phyloP scores from a whole-genome alignment of 2,888 invertebrate genomes.

The Erpobdella octoculata region DNA sequence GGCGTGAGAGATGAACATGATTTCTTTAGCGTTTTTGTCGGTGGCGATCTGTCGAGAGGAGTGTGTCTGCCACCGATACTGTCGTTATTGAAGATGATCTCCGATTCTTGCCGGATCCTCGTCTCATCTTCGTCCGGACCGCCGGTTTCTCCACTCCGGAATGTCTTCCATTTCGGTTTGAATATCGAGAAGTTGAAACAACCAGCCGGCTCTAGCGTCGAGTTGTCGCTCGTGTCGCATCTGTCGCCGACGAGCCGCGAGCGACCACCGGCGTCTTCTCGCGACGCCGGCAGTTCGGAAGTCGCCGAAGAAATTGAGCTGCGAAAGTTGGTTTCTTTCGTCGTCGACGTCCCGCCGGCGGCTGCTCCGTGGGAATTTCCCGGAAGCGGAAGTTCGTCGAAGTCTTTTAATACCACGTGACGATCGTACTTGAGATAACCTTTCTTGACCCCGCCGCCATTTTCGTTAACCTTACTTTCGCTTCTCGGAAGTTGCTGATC shows the following conservation, averaged over 20 bases:
- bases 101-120: too few relatives aligned
- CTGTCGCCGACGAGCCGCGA: too few relatives aligned
- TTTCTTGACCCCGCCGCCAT: background rate
- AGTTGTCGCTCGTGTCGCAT: too few relatives aligned
- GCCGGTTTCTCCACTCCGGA: background rate
- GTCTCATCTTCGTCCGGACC: too few relatives aligned
- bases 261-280: too few relatives aligned
- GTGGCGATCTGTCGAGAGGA: background rate
- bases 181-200: background rate
- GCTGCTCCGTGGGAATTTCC: too few relatives aligned
- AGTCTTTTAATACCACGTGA: background rate
- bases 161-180: background rate
- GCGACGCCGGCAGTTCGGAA: too few relatives aligned
- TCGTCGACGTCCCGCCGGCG: background rate
- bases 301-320: too few relatives aligned
- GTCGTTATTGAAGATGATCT: slow-evolving; percentile 3
- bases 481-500: background rate
- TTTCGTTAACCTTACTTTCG: background rate
- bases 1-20: background rate
- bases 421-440: slow-evolving; percentile 7
- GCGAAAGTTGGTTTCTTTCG: too few relatives aligned
- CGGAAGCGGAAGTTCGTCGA: slow-evolving; percentile 4
- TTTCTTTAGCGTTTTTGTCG: background rate
- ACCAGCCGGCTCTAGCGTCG: too few relatives aligned
- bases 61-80: background rate